These are phyloP conservation scores for Xiphophorus couchianus DNA, from an alignment of 2,113 vertebrate species.

Conservation along the genomic window DNA sequence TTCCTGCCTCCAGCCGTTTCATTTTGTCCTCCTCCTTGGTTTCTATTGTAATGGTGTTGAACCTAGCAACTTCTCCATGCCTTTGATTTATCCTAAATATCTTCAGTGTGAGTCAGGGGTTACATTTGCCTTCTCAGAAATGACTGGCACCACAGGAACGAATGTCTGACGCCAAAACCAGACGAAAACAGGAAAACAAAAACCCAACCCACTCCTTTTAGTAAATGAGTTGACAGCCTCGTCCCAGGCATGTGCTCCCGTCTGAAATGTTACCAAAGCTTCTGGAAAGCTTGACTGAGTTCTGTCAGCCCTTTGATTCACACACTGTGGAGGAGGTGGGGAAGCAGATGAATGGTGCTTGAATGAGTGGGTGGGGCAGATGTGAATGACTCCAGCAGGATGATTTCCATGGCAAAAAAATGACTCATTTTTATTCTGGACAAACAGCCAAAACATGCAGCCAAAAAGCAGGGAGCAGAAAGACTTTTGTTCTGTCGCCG, in stretches of 20 bases:
- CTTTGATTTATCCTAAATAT: too few species aligned
- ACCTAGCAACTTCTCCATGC: too few species aligned
- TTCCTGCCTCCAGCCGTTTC: too few species aligned
- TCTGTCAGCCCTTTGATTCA: conserved; percentile 30
- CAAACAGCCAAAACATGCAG: not conserved
- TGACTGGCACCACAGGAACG: conserved; percentile 1
- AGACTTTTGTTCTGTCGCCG: conserved; percentile 36
- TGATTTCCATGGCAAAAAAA: conserved; percentile 31
- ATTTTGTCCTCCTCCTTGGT: too few species aligned
- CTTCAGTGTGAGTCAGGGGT: not conserved
- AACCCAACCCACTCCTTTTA: conserved; percentile 2
- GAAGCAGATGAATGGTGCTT: conserved; percentile 38
- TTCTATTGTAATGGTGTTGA: too few species aligned
- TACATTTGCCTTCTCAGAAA: conserved; percentile 5
- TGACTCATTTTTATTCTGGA: conserved; percentile 1
- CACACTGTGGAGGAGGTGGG: conserved; percentile 39
- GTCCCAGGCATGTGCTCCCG: conserved; percentile 26
- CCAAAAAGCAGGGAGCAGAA: not conserved
- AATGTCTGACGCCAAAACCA: conserved; percentile 18
- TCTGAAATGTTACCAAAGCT: conserved; percentile 30
- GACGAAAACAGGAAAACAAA: not conserved
- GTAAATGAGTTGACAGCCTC: conserved; percentile 33
- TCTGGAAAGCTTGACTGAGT: conserved; percentile 27
- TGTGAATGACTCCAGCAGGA: conserved; percentile 27
- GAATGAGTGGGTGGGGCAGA: conserved; percentile 32